Evolutionary conservation across 2,797 vertebrate species (phyloP).

Genomic region (Apogon hyalosoma): DNA sequence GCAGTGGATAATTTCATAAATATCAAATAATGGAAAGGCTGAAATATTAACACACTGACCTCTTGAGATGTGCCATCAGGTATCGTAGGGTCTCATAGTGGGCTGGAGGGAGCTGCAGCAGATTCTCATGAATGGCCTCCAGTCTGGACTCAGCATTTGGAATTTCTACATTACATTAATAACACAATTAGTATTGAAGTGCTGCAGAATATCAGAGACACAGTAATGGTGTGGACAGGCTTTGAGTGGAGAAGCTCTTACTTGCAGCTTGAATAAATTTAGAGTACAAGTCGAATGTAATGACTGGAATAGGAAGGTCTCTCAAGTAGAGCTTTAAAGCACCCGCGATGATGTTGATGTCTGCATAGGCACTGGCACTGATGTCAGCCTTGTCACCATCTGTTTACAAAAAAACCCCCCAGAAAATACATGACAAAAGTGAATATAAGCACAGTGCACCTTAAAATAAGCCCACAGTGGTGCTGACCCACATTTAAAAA

Average conservation of each 20-base stretch:
- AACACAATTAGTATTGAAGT: slow-evolving; percentile 33
- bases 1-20: too few species aligned
- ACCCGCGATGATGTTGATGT: slow-evolving; percentile 98
- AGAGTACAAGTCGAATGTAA: slow-evolving; percentile 96
- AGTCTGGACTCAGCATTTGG: slow-evolving; percentile 91
- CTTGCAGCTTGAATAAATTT: slow-evolving; percentile 98
- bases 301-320: slow-evolving; percentile 97
- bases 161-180: slow-evolving; percentile 84
- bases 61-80: slow-evolving; percentile 86
- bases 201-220: background rate
- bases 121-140: slow-evolving; percentile 93
- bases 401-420: slow-evolving; percentile 65
- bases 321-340: slow-evolving; percentile 98
- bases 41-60: slow-evolving; percentile 69
- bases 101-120: slow-evolving; percentile 95
- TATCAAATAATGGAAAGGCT: too few species aligned
- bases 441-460: background rate
- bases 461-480: background rate
- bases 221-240: slow-evolving; percentile 3
- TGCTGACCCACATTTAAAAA: slow-evolving; percentile 13
- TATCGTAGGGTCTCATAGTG: slow-evolving; percentile 96
- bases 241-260: slow-evolving; percentile 78
- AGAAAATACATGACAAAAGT: slow-evolving; percentile 15
- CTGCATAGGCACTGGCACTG: slow-evolving; percentile 91
- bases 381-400: slow-evolving; percentile 98